phyloP scores from a whole-genome alignment of 2,113 vertebrate genomes.

The Rousettus leschenaultii region DNA sequence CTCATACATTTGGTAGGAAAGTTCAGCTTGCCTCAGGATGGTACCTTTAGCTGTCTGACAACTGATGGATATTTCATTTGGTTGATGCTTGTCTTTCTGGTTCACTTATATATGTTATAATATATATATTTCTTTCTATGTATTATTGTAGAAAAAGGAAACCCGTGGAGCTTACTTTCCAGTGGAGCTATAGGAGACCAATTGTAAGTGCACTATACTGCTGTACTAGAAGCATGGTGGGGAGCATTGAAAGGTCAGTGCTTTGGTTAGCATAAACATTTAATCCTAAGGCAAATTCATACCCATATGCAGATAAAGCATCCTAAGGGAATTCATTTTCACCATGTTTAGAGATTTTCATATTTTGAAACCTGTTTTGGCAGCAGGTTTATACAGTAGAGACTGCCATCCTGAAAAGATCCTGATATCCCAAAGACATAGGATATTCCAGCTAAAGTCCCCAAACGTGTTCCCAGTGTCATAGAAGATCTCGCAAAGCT shows the following conservation, averaged over 20 bases:
- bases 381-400: background rate
- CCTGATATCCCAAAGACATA: background rate
- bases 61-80: background rate
- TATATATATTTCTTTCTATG: background rate
- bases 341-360: background rate
- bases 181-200: background rate
- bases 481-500: background rate
- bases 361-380: background rate
- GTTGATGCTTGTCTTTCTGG: background rate
- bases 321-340: background rate
- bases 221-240: background rate
- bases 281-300: background rate
- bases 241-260: no score
- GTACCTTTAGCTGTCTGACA: background rate
- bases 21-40: background rate
- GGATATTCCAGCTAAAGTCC: background rate
- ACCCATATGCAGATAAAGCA: background rate
- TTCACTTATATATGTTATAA: background rate
- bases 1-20: background rate
- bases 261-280: background rate
- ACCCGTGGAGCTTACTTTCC: background rate
- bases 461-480: background rate
- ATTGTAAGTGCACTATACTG: background rate
- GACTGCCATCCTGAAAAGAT: background rate
- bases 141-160: background rate